These are phyloP conservation scores for Anoura caudifer DNA, from an alignment of 2,113 vertebrate genomes.

Conservation along the genomic window DNA sequence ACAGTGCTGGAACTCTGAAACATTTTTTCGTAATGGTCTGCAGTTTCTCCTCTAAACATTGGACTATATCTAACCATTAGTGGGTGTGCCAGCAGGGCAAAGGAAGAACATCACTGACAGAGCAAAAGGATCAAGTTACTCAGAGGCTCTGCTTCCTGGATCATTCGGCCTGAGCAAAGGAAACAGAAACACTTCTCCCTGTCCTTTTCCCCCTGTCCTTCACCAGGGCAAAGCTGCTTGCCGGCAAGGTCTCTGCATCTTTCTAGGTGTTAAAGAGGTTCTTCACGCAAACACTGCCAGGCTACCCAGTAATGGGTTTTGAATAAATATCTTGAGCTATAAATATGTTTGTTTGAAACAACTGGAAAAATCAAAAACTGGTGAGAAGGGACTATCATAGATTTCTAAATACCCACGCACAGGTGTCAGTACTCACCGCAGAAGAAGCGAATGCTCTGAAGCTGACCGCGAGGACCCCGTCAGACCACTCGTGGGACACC, in stretches of 20 bases:
- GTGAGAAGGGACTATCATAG: background rate
- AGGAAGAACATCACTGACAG: background rate
- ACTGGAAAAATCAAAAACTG: background rate
- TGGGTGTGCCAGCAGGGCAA: too few species aligned
- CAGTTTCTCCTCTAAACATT: background rate
- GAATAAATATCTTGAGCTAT: background rate
- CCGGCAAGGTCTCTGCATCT: background rate
- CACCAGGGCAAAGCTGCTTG: background rate
- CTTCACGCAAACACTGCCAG: background rate
- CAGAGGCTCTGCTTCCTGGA: background rate
- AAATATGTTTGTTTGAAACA: background rate
- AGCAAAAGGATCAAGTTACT: background rate
- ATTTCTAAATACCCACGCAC: background rate
- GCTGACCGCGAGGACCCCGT: conserved; percentile 91
- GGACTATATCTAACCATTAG: background rate
- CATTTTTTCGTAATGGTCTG: background rate
- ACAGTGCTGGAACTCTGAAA: background rate
- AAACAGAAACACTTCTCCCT: background rate
- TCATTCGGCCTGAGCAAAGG: background rate
- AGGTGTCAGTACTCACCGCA: conserved; percentile 75
- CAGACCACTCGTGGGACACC: conserved; percentile 93
- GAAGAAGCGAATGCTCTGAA: conserved; percentile 89
- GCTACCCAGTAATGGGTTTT: background rate
- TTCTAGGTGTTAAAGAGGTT: background rate
- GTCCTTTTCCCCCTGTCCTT: background rate